Conservation (phyloP, 2,888 invertebrate species). For the Ichneumoninae sp. region DNA sequence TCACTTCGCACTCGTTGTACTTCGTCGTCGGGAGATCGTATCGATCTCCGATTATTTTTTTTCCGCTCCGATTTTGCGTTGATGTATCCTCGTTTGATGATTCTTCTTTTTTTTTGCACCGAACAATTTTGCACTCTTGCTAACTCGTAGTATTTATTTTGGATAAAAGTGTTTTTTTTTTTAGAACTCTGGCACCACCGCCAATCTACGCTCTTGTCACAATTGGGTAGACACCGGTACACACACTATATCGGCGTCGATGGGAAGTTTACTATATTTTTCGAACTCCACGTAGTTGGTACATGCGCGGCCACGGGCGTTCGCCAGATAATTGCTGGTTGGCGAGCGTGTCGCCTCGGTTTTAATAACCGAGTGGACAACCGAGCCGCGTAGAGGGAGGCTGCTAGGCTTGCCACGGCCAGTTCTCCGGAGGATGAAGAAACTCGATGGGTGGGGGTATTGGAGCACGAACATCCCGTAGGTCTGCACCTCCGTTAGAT, state of each 20-base stretch:
- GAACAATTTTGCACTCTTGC: slow-evolving; percentile 4
- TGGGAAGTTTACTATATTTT: slow-evolving; percentile 42
- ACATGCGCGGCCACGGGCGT: slow-evolving; percentile 78
- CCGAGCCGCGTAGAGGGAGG: slow-evolving; percentile 79
- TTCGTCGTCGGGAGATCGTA: slow-evolving; percentile 49
- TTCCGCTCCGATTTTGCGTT: slow-evolving; percentile 1
- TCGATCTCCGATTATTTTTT: slow-evolving; percentile 36
- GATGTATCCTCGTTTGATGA: slow-evolving; percentile 46
- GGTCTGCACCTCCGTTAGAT: slow-evolving; percentile 63
- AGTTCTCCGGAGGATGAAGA: slow-evolving; percentile 55
- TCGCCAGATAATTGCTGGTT: slow-evolving; percentile 83
- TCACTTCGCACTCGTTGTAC: slow-evolving; percentile 70
- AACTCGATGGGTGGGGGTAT: slow-evolving; percentile 73
- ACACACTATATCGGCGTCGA: slow-evolving; percentile 33
- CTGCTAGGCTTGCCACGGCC: slow-evolving; percentile 69
- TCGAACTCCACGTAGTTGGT: slow-evolving; percentile 56
- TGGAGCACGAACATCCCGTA: slow-evolving; percentile 64
- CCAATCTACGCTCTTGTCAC: neutral
- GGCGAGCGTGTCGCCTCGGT: slow-evolving; percentile 82
- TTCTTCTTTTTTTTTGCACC: slow-evolving; percentile 3
- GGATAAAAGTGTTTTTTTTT: slow-evolving; percentile 11
- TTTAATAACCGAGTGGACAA: slow-evolving; percentile 84
- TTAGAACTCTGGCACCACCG: neutral
- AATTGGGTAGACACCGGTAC: slow-evolving; percentile 11
- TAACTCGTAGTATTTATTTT: neutral